phyloP scores from a whole-genome alignment of 92 coral and sea anemone species.

The Heliopora coerulea region DNA sequence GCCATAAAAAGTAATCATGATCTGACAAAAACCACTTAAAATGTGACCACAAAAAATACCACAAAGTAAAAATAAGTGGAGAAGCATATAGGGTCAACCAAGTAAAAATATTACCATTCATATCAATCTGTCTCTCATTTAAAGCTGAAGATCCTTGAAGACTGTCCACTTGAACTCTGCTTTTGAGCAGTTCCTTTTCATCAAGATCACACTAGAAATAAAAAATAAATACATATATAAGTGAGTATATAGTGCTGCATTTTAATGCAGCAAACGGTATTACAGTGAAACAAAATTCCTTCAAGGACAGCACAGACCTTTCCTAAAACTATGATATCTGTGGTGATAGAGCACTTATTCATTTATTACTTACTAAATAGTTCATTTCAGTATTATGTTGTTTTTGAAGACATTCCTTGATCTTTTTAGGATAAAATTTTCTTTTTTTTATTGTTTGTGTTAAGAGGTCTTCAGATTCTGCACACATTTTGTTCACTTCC shows the following conservation, averaged over 20 bases:
- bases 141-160: neutral
- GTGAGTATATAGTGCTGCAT: too few relatives aligned
- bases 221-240: neutral
- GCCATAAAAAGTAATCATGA: too few relatives aligned
- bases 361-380: conserved; percentile 54
- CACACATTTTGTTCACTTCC: conserved; percentile 76
- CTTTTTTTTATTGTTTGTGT: conserved; percentile 75
- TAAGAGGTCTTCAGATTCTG: conserved; percentile 72
- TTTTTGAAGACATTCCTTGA: conserved; percentile 54
- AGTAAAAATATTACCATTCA: neutral
- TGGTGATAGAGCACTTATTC: neutral
- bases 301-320: too few relatives aligned
- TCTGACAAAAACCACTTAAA: too few relatives aligned
- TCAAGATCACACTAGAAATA: conserved; percentile 3
- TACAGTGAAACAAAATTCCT: too few relatives aligned
- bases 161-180: neutral
- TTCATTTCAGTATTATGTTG: conserved; percentile 46
- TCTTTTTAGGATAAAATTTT: conserved; percentile 72
- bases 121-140: neutral
- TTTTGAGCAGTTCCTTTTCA: neutral
- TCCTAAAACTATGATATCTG: too few relatives aligned
- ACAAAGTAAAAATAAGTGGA: too few relatives aligned
- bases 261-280: too few relatives aligned
- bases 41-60: too few relatives aligned
- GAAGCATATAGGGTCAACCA: too few relatives aligned